Evolutionary conservation across 1,140 invertebrate species (phyloP), one percentile per base, ranked within the genome.

Genomic region (Drosophila ananassae): DNA sequence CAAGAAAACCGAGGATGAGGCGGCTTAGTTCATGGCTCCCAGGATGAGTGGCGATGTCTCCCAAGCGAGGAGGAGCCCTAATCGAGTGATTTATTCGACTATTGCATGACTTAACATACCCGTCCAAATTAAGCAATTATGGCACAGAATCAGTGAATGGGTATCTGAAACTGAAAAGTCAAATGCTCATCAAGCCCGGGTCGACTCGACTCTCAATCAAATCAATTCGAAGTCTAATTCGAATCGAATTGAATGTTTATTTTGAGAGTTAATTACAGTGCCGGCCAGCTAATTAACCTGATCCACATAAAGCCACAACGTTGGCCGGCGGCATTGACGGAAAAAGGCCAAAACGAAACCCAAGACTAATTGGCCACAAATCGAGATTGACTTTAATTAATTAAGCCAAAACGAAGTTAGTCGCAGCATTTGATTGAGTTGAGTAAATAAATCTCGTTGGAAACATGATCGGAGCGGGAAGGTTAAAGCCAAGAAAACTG

Each of bases 81-180:
- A 85, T 90, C 63, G 67, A 80, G 63, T 90, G 87, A 90, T 90
- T 90, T 90, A 90, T 90, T 61, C 62, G 74, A 64, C 74, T 79
- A 73, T 90, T 75, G 87, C 87, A 83, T 90, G 87, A 73, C 68
- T 82, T 73, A 32, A 46, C 73, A 53, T 61, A n/a, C 82, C 71
- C 78, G 68, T 83, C 64, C 72, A 89, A 87, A 87, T 89, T 82
- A 82, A 89, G 83, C 78, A 87, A 87, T 87, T 89, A 85, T 62
- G 48, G 44, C 59, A 56, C 61, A 56, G 32, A 48, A 8, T 24
- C 28, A 56, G 57, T 48, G 30, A 48, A 6, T 25, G n/a, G 22
- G 21, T 41, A 53, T 32, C 17, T 17, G 1, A 17, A 17, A 17
- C 58, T 47, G 21, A 55, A 68, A 63, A 76, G 58, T 57, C 51